These are phyloP conservation scores for Sitta europaea DNA, from an alignment of 2,113 vertebrate species.

Conservation along the genomic window DNA sequence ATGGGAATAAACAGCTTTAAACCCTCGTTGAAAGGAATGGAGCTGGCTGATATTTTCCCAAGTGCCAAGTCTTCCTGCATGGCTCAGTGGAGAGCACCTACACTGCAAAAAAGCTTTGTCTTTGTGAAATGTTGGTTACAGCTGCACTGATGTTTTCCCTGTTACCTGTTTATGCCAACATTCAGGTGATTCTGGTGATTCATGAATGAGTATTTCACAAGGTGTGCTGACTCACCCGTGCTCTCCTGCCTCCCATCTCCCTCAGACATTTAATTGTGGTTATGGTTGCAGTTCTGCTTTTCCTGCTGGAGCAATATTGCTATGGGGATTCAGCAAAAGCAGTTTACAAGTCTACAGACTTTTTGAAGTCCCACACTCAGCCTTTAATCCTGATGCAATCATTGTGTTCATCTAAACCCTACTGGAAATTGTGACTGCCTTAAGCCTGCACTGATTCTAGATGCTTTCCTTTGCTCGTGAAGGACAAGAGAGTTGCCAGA, in stretches of 20 bases:
- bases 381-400: neutral
- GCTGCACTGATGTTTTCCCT: neutral
- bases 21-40: neutral
- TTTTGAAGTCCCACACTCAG: neutral
- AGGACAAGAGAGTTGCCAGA: neutral
- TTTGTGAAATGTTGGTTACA: fast-evolving
- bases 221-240: neutral
- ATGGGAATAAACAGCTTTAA: neutral
- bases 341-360: neutral
- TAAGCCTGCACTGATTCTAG: neutral
- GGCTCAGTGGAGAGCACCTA: neutral
- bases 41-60: neutral
- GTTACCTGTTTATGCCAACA: neutral
- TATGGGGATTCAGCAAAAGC: neutral
- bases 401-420: neutral
- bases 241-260: neutral
- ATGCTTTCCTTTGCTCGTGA: neutral
- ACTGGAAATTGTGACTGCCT: neutral
- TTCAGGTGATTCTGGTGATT: neutral
- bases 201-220: neutral
- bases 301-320: neutral
- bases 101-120: neutral
- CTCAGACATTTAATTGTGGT: fast-evolving
- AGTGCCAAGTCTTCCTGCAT: neutral
- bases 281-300: neutral